Conservation (phyloP, 2,113 vertebrate genomes). For the Camarhynchus parvulus region DNA sequence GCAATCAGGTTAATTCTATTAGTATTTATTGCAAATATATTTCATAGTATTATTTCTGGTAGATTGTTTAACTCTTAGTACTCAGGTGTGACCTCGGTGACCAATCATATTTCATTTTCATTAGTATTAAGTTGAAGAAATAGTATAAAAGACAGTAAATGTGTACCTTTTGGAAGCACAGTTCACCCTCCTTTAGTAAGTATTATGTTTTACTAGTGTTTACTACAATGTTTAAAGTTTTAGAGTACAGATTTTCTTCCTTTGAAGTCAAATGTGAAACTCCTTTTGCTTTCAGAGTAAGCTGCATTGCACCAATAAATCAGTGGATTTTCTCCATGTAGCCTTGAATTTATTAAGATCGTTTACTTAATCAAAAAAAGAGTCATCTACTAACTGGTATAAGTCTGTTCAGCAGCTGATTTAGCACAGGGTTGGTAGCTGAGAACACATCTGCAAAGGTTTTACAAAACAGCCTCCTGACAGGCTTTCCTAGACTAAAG, state of each 20-base stretch:
- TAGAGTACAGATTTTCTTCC: not conserved
- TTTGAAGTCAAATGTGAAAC: constrained; percentile 37
- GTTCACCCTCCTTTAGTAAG: constrained; percentile 5
- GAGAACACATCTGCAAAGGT: not conserved
- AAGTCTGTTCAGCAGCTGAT: not conserved
- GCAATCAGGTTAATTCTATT: not conserved
- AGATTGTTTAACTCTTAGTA: not conserved
- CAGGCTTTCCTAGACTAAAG: not conserved
- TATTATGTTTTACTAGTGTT: constrained; percentile 24
- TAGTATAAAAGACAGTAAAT: not conserved
- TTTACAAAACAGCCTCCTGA: not conserved
- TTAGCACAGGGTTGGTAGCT: not conserved
- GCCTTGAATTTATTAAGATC: not conserved
- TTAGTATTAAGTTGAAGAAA: not conserved
- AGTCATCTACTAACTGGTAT: not conserved
- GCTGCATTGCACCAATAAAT: not conserved
- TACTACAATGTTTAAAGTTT: not conserved
- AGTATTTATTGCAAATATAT: not conserved
- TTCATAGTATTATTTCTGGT: not conserved
- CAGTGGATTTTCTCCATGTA: not conserved
- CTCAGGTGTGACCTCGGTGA: not conserved
- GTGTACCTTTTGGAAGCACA: not conserved
- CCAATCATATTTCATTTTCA: not conserved
- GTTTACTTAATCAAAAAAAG: not conserved
- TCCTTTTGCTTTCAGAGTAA: constrained; percentile 8